These are phyloP conservation scores for Solea senegalensis DNA, from an alignment of 2,113 vertebrate genomes.

Conservation along the genomic window DNA sequence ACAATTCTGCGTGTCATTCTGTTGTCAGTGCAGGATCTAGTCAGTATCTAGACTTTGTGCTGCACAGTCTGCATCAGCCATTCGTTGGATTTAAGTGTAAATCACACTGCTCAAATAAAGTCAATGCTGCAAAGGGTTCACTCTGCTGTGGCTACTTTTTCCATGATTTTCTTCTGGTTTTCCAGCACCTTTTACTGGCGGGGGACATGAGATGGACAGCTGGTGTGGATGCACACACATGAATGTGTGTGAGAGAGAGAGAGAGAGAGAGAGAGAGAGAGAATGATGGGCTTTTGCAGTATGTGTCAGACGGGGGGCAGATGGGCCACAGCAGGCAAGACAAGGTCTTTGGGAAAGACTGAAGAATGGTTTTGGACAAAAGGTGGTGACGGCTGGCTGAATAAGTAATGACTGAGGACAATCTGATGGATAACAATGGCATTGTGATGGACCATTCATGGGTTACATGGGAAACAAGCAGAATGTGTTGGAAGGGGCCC, in stretches of 20 bases:
- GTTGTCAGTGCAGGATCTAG: background rate
- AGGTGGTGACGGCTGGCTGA: conserved; percentile 70
- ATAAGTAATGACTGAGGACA: conserved; percentile 74
- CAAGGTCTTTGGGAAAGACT: conserved; percentile 66
- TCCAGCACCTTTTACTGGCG: conserved; percentile 63
- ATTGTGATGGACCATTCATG: conserved; percentile 68
- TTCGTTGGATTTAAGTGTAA: background rate
- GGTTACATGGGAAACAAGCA: conserved; percentile 65
- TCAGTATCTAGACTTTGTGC: background rate
- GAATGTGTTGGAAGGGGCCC: conserved; percentile 26
- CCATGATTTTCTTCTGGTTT: conserved; percentile 42
- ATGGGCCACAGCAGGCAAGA: conserved; percentile 71
- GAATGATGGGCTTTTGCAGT: conserved; percentile 27
- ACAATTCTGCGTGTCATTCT: no score
- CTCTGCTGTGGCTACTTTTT: conserved; percentile 32
- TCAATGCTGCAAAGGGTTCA: background rate
- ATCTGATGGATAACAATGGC: conserved; percentile 79
- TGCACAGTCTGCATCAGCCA: background rate
- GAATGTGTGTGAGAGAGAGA: conserved; percentile 28
- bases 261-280: conserved; percentile 1
- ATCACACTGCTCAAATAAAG: background rate
- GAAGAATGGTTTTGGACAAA: conserved; percentile 79
- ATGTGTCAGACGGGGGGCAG: conserved; percentile 69
- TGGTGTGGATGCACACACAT: conserved; percentile 48
- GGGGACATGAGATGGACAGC: conserved; percentile 75